Evolutionary conservation across 1,140 invertebrate species (phyloP).

Genomic region (Marisa cornuarietis): DNA sequence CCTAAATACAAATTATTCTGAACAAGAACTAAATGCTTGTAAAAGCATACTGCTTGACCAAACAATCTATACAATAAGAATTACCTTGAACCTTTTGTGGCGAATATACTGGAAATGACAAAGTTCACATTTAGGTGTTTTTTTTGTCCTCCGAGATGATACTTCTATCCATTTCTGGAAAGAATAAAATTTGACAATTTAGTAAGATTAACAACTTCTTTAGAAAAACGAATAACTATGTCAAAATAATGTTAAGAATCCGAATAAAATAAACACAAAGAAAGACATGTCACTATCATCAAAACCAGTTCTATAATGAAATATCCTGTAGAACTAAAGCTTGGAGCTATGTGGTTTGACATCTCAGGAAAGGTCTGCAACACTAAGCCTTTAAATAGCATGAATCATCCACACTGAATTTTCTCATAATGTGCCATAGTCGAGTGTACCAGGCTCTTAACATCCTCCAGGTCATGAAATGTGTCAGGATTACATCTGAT

Average conservation of each 20-base stretch:
- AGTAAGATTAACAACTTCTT: conserved; percentile 3
- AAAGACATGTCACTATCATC: not conserved
- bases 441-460: no score
- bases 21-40: not conserved
- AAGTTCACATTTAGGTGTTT: conserved; percentile 70
- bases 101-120: conserved; percentile 71
- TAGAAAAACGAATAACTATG: not conserved
- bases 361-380: no score
- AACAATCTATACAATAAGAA: conserved; percentile 3
- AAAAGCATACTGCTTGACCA: not conserved
- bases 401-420: no score
- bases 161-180: conserved; percentile 71
- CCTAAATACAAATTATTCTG: not conserved
- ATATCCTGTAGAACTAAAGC: no score
- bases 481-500: no score
- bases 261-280: not conserved
- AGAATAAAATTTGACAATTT: conserved; percentile 24
- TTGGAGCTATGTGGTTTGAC: no score
- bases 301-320: not conserved
- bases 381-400: no score
- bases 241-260: not conserved
- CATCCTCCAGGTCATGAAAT: no score
- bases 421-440: no score
- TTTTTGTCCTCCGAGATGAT: conserved; percentile 65
- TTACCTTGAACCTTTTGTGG: conserved; percentile 71